These are phyloP conservation scores for Lottia scabra DNA, from an alignment of 2,888 invertebrate species.

Conservation along the genomic window DNA sequence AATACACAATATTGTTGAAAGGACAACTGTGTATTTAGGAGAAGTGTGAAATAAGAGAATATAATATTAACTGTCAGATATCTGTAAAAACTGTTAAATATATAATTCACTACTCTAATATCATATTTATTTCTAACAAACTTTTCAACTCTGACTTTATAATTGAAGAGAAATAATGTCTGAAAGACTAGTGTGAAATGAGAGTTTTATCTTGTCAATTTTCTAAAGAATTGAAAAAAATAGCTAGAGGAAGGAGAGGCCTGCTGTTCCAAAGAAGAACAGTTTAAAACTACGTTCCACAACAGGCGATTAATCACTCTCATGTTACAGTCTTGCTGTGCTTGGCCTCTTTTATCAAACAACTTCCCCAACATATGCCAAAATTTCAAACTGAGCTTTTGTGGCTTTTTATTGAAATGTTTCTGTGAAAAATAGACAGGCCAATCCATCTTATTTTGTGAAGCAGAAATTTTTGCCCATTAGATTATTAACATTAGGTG, in stretches of 20 bases:
- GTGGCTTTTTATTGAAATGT: not conserved
- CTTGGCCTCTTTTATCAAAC: not conserved
- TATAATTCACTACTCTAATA: too few relatives aligned
- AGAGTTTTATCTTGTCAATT: too few relatives aligned
- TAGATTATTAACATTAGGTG: too few relatives aligned
- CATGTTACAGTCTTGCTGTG: not conserved
- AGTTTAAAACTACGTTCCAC: not conserved
- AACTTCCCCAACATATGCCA: not conserved
- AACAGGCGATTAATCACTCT: constrained; percentile 3
- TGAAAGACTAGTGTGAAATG: too few relatives aligned
- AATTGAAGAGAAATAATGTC: too few relatives aligned
- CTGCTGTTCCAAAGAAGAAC: not conserved
- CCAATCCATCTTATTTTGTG: not conserved
- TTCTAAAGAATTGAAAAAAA: not conserved
- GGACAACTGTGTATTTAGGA: too few relatives aligned
- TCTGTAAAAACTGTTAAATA: too few relatives aligned
- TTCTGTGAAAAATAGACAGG: not conserved
- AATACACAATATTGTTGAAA: too few relatives aligned
- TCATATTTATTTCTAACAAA: too few relatives aligned
- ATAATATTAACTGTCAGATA: too few relatives aligned
- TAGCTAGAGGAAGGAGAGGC: not conserved
- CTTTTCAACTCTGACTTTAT: too few relatives aligned
- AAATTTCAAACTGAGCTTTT: not conserved
- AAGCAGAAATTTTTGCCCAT: not conserved
- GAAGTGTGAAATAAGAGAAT: too few relatives aligned